A percentile compares a stretch with the other conserved stretches of the same genome.
Evolutionary conservation across 2,888 invertebrate species (phyloP).

Genomic region (Camptogramma bilineatum): DNA sequence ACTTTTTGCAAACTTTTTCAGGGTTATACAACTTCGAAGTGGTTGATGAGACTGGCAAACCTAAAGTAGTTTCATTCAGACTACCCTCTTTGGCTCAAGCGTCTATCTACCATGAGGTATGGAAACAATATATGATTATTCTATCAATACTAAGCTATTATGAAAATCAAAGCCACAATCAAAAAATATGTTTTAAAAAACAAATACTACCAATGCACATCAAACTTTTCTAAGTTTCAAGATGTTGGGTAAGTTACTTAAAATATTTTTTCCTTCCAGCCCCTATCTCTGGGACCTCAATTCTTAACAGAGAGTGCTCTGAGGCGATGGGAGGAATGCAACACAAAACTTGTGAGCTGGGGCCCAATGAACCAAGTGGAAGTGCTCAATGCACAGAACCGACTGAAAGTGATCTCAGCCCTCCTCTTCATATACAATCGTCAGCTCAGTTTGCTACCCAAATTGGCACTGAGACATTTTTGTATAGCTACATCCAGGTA

Average conservation of each 20-base stretch:
- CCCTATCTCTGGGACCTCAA: conserved; percentile 90
- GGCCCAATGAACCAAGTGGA: conserved; percentile 96
- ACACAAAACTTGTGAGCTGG: conserved; percentile 94
- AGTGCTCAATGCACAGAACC: conserved; percentile 95
- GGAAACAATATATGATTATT: neutral
- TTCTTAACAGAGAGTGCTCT: conserved; percentile 94
- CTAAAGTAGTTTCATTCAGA: conserved; percentile 93
- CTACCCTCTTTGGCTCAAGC: conserved; percentile 95
- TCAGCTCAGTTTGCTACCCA: conserved; percentile 92
- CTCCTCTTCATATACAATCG: conserved; percentile 95
- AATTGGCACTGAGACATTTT: conserved; percentile 91
- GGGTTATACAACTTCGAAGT: conserved; percentile 96
- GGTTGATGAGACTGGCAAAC: conserved; percentile 93
- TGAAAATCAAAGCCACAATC: too few species aligned
- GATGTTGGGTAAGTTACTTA: too few species aligned
- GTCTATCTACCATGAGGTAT: conserved; percentile 96
- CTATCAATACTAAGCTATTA: too few species aligned
- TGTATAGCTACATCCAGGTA: conserved; percentile 93
- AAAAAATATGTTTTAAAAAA: too few species aligned
- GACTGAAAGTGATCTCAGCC: conserved; percentile 95
- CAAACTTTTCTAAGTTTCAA: too few species aligned
- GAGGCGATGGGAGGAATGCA: conserved; percentile 94
- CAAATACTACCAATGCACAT: too few species aligned
- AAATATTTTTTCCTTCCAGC: conserved; percentile 76
- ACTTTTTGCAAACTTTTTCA: conserved; percentile 47